Percentiles rank a stretch among this genome's conserved stretches.
phyloP scores from a whole-genome alignment of 2,888 invertebrate species.

The Sipha maydis region DNA sequence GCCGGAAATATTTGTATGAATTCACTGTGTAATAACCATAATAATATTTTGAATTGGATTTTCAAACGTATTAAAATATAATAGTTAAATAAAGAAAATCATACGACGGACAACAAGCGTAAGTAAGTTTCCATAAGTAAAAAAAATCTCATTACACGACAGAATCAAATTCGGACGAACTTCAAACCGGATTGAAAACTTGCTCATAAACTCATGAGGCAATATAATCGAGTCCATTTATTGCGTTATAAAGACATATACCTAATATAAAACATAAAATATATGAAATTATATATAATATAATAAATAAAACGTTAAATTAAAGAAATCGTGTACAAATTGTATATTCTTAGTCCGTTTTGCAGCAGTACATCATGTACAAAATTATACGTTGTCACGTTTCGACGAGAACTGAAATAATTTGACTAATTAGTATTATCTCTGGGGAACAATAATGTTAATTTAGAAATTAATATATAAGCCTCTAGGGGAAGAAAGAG shows the following conservation, averaged over 20 bases:
- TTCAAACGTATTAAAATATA: not conserved
- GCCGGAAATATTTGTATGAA: not conserved
- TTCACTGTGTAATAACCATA: not conserved
- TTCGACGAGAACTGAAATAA: slow-evolving; percentile 6
- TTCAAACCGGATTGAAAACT: slow-evolving; percentile 26
- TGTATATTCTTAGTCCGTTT: not conserved
- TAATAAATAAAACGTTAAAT: not conserved
- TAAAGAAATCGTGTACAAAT: slow-evolving; percentile 24
- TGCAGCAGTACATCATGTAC: not conserved
- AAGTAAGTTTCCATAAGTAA: slow-evolving; percentile 25
- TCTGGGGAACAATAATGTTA: slow-evolving; percentile 23
- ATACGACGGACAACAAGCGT: not conserved
- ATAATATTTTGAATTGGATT: not conserved
- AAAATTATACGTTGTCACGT: not conserved
- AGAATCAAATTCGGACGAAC: not conserved
- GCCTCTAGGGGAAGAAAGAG: not conserved
- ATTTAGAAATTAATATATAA: slow-evolving; percentile 36
- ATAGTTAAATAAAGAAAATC: not conserved
- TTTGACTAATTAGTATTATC: slow-evolving; percentile 17
- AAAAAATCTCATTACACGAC: not conserved
- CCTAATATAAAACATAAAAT: too few relatives aligned
- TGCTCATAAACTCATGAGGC: not conserved
- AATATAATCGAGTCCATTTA: not conserved
- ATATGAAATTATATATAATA: not conserved
- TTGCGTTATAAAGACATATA: not conserved